Evolutionary conservation across 2,888 invertebrate species (phyloP), one percentile per base, ranked within the genome.

Genomic region (Euplagia quadripunctaria): DNA sequence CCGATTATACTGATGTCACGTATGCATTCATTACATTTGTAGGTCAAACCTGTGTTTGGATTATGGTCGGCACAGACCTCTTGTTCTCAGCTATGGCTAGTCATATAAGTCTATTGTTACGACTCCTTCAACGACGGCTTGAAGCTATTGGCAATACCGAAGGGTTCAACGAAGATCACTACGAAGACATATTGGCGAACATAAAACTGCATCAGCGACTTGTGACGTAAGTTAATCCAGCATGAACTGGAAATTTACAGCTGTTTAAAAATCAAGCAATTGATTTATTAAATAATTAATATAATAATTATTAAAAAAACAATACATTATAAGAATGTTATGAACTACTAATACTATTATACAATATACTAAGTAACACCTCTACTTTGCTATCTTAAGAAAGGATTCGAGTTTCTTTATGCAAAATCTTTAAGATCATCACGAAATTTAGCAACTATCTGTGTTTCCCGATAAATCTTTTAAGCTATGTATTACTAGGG

Each of bases 41-140:
- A 94, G 94, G 94, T 75, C 92, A 92, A 84, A 93, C 92, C 14
- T 93, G 94, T 76, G 94, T 94, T n/a, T 94, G 92, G 91, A 93
- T 94, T 74, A 94, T 94, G 94, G 90, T 94, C 17, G 83, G 91
- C 73, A 93, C 95, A 3, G 95, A 96, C 82, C 88, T 96, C 64
- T 82, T 95, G 55, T 94, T 96, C 82, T 92, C 94, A 4, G 93
- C 91, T 2, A 92, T 96, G 91, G 93, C 95, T 2, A 95, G 94
- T 81, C 95, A 96, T 84, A 94, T 96, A 67, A 89, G 91, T 63
- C 81, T 95, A 64, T 79, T 96, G 70, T 81, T 95, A 70, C 86
- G 91, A 5, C 82, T 95, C 8, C 88, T 96, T 12, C 92, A 95
- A 69, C 85, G 87, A n/a, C 89, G 92, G 0, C 81, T 95, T 16